phyloP scores from a whole-genome alignment of 92 coral and sea anemone species.

The Zoanthus sociatus region DNA sequence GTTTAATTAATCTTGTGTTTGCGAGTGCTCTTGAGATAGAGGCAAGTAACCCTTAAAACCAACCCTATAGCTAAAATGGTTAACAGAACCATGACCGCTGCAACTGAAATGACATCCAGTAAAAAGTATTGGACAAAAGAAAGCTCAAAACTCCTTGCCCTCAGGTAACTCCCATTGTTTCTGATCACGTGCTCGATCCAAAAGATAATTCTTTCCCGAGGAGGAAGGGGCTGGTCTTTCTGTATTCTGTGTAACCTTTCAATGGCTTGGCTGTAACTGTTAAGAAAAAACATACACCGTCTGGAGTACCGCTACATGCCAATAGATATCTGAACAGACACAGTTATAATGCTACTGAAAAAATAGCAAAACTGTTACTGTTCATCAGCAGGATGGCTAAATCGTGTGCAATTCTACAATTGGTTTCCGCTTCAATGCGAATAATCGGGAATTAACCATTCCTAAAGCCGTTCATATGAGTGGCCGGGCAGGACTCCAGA shows the following conservation, averaged over 20 bases:
- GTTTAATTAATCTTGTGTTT: not conserved
- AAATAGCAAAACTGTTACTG: too few species aligned
- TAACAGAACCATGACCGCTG: not conserved
- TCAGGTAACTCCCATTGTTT: slow-evolving; percentile 29
- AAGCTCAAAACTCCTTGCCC: slow-evolving; percentile 30
- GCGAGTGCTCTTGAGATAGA: not conserved
- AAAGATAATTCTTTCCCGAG: slow-evolving; percentile 21
- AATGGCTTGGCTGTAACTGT: slow-evolving; percentile 38
- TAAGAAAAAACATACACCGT: too few species aligned
- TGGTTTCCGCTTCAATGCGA: too few species aligned
- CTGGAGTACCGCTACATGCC: too few species aligned
- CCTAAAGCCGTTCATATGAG: too few species aligned
- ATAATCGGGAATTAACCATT: too few species aligned
- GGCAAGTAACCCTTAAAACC: not conserved
- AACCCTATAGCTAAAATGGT: not conserved
- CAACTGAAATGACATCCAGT: not conserved
- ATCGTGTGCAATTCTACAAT: too few species aligned
- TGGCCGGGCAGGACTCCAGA: too few species aligned
- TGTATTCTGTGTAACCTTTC: slow-evolving; percentile 27
- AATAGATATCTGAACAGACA: too few species aligned
- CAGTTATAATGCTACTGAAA: too few species aligned
- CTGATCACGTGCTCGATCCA: slow-evolving; percentile 48
- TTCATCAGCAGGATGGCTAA: too few species aligned
- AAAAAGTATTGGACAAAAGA: slow-evolving; percentile 40
- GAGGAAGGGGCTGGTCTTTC: slow-evolving; percentile 45